Evolutionary conservation across 2,888 invertebrate species (phyloP).

Genomic region (Synergus laeviventris): DNA sequence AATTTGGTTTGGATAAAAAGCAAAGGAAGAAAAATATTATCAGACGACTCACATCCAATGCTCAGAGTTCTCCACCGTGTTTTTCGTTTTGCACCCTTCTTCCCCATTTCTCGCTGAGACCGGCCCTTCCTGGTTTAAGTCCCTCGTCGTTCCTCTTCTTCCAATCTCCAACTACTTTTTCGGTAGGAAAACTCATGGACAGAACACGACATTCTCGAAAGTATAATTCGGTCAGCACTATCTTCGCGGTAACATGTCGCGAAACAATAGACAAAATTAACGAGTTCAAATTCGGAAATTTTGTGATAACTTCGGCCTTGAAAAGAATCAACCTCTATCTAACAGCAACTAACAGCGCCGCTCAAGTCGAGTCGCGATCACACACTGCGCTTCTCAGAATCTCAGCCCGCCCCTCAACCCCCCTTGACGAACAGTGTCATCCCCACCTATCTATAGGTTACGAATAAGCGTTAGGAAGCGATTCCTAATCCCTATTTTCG

Average conservation of each 20-base stretch:
- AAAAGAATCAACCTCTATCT: neutral
- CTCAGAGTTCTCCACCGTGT: conserved; percentile 82
- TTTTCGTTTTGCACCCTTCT: conserved; percentile 79
- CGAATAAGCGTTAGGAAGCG: too few species aligned
- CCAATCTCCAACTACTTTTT: conserved; percentile 33
- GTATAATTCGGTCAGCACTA: neutral
- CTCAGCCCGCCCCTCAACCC: too few species aligned
- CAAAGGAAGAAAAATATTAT: conserved; percentile 45
- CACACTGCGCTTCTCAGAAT: too few species aligned
- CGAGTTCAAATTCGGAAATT: neutral
- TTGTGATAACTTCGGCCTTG: neutral
- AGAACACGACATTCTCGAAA: neutral
- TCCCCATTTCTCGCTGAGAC: conserved; percentile 77
- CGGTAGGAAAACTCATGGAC: conserved; percentile 9
- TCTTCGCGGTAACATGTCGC: conserved; percentile 1
- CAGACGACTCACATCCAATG: conserved; percentile 77
- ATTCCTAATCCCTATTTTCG: too few species aligned
- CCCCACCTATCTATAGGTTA: too few species aligned
- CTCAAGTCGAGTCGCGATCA: too few species aligned
- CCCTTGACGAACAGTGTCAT: too few species aligned
- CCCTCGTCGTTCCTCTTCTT: conserved; percentile 30
- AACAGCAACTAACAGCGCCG: neutral
- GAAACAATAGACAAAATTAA: neutral
- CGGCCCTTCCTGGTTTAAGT: conserved; percentile 25
- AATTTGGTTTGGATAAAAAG: neutral